Evolutionary conservation across 2,888 invertebrate genomes (phyloP), one percentile per base, ranked within the genome.

Genomic region (Trachelus tabidus): DNA sequence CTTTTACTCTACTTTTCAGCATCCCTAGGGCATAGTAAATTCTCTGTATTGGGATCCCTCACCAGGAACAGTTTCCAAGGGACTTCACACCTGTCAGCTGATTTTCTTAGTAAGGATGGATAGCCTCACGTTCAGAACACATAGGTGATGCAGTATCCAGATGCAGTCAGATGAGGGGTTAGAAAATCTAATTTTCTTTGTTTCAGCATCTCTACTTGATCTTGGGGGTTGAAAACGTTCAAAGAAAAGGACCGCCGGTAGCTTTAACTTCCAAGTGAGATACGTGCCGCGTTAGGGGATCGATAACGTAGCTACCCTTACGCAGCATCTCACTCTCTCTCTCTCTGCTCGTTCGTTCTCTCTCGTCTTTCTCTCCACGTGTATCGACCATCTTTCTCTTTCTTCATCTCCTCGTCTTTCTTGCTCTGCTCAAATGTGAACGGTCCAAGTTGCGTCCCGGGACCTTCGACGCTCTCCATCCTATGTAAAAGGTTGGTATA

Each of bases 281-380:
- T 77, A 76, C 79, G 83, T 79, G 78, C 76, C 78, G 77, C 75
- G 76, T 81, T 81, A 73, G 74, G 80, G 81, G 81, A 81, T 81
- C 83, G 81, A 82, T 82, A 81, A 78, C 75, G 79, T 75, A 75
- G 75, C 77, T 75, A 75, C 82, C 78, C 77, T 79, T 81, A 77
- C 80, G 79, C 79, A 79, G 79, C 76, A 75, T 79, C 79, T 78
- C 71, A 31, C 77, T 77, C 77, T 71, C 40, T 73, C 77, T 73
- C 77, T 69, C 33, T 76, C 34, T 9, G 11, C 34, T 34, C 34
- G 34, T 34, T 34, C 34, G 34, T 34, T 34, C 73, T 30, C 35
- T 68, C 12, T 68, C 35, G 12, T 68, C 40, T 76, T 68, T 37
- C 40, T 1, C 4, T 40, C 40, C 40, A 40, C 40, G 40, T 23